Conservation (phyloP, 2,797 vertebrate species). For the Rhabdomys pumilio region DNA sequence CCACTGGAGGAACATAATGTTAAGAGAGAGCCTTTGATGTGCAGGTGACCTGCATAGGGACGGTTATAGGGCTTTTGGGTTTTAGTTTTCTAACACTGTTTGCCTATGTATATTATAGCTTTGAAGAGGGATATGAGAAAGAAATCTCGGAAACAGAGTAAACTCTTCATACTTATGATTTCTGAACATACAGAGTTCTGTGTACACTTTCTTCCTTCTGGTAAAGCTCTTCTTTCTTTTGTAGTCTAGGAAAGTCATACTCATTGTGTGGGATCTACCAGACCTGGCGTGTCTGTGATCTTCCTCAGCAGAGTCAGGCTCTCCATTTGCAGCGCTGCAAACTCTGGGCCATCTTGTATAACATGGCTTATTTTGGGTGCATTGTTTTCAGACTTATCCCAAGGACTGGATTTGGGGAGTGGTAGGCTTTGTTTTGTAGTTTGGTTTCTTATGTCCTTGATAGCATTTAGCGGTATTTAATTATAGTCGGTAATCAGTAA, state of each 20-base stretch:
- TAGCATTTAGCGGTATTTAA: background rate
- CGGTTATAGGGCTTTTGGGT: background rate
- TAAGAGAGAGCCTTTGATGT: background rate
- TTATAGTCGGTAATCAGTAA: background rate
- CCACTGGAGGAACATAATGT: background rate
- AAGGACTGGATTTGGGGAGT: background rate
- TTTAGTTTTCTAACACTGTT: background rate
- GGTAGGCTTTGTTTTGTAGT: background rate
- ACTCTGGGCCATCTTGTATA: background rate
- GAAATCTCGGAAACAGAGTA: conserved; percentile 9
- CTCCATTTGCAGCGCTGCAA: background rate
- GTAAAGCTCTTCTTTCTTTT: background rate
- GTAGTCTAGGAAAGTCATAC: background rate
- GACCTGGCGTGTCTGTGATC: background rate
- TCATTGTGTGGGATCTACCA: background rate
- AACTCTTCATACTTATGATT: background rate
- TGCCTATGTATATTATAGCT: background rate
- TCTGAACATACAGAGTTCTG: background rate
- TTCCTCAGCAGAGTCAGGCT: background rate
- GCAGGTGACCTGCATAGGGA: background rate
- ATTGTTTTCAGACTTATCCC: conserved; percentile 23
- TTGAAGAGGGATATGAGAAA: conserved; percentile 29
- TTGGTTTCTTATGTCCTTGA: background rate
- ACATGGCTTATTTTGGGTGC: background rate
- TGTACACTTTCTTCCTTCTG: conserved; percentile 29